These are phyloP conservation scores for Tolypeutes matacus DNA, from an alignment of 2,797 vertebrate species.

Conservation along the genomic window DNA sequence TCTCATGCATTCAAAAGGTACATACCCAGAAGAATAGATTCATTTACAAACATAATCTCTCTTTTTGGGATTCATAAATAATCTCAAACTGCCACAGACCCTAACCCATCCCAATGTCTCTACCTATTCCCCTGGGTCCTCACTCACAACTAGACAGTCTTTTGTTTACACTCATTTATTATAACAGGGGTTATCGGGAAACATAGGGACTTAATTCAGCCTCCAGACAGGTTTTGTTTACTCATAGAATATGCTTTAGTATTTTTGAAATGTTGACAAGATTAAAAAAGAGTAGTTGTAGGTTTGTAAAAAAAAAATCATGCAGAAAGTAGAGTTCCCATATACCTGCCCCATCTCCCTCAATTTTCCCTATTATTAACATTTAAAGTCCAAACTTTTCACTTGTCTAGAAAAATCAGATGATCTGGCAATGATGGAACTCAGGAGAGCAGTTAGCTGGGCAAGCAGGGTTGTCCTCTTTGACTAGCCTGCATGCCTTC, in stretches of 20 bases:
- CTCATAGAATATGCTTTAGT: neutral
- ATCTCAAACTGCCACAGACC: too few relatives aligned
- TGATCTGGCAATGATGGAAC: neutral
- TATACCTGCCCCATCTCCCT: too few relatives aligned
- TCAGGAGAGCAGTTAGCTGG: accelerated
- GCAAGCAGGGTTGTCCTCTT: neutral
- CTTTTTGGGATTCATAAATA: too few relatives aligned
- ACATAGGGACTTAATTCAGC: neutral
- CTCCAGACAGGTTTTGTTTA: neutral
- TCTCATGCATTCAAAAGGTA: too few relatives aligned
- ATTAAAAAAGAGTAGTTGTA: neutral
- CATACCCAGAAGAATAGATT: too few relatives aligned
- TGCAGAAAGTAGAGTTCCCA: too few relatives aligned
- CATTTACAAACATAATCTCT: too few relatives aligned
- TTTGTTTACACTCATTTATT: neutral
- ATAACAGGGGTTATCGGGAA: neutral
- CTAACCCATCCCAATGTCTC: neutral
- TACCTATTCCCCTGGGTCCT: too few relatives aligned
- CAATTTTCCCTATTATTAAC: too few relatives aligned
- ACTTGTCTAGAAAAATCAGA: neutral
- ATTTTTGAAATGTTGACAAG: neutral
- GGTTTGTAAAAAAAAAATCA: too few relatives aligned
- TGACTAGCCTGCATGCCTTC: neutral
- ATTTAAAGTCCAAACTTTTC: neutral
- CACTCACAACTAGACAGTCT: neutral